These are phyloP conservation scores for Tetheella fluctuosa DNA, from an alignment of 2,888 invertebrate species.

Conservation along the genomic window DNA sequence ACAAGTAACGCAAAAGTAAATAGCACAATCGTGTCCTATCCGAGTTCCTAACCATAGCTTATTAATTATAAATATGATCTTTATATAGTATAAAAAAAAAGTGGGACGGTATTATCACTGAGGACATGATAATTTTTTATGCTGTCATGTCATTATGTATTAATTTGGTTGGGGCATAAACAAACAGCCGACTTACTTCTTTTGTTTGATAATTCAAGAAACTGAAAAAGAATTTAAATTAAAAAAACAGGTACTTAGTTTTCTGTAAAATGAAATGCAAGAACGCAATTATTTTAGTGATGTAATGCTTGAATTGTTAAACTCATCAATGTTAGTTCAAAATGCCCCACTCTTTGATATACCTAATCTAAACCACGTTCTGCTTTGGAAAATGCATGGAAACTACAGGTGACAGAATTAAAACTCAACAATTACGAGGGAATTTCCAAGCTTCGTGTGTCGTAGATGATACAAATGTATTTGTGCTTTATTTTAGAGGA, in stretches of 20 bases:
- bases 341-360: conserved; percentile 20
- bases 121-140: conserved; percentile 1
- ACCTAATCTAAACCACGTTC: conserved; percentile 49
- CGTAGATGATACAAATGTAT: conserved; percentile 62
- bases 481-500: conserved; percentile 64
- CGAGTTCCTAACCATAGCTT: conserved; percentile 73
- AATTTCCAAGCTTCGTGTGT: conserved; percentile 74
- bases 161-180: conserved; percentile 7
- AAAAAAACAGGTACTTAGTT: not conserved
- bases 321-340: conserved; percentile 20
- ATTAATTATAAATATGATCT: conserved; percentile 34
- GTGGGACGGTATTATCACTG: not conserved
- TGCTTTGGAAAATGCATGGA: conserved; percentile 74
- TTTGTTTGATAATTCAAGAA: not conserved
- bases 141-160: not conserved
- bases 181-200: not conserved
- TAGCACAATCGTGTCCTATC: conserved; percentile 74
- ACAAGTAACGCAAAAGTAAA: conserved; percentile 57
- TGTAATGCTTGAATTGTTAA: not conserved
- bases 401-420: conserved; percentile 69
- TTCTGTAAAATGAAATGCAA: not conserved
- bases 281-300: no score
- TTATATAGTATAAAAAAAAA: not conserved
- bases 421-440: conserved; percentile 52
- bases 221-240: not conserved